Conservation (phyloP, 2,888 invertebrate species). For the Polydrusus cervinus region DNA sequence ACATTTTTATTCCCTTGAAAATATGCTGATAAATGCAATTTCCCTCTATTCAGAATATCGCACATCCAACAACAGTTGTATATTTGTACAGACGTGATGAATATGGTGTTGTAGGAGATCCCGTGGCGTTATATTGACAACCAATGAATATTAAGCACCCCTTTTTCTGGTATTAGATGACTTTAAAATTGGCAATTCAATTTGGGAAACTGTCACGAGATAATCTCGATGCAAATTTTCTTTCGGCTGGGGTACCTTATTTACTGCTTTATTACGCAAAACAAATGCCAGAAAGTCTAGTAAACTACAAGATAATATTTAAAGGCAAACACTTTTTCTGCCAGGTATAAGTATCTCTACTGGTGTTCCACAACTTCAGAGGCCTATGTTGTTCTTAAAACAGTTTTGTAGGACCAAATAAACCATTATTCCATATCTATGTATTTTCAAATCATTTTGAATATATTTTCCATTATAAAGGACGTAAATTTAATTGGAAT, state of each 20-base stretch:
- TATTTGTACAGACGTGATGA: constrained; percentile 37
- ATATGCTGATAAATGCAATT: constrained; percentile 32
- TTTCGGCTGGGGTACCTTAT: constrained; percentile 49
- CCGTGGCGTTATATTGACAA: constrained; percentile 47
- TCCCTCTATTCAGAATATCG: constrained; percentile 22
- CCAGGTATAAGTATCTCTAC: too few species aligned
- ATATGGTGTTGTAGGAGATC: constrained; percentile 40
- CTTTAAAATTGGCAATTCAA: constrained; percentile 56
- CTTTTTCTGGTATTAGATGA: constrained; percentile 53
- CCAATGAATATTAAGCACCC: constrained; percentile 56
- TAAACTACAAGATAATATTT: neutral
- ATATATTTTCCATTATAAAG: neutral
- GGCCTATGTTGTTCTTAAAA: too few species aligned
- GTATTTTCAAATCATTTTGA: too few species aligned
- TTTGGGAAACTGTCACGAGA: constrained; percentile 56
- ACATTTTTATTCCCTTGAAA: constrained; percentile 16
- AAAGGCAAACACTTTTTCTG: neutral
- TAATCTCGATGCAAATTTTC: constrained; percentile 57
- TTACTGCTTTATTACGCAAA: constrained; percentile 54
- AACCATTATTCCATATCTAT: too few species aligned
- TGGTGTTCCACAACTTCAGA: too few species aligned
- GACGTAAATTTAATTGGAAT: neutral
- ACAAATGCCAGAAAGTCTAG: constrained; percentile 1
- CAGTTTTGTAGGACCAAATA: too few species aligned
- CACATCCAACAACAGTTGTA: constrained; percentile 34